Evolutionary conservation across 2,888 invertebrate genomes (phyloP).

Genomic region (Drosophila fungiperda): DNA sequence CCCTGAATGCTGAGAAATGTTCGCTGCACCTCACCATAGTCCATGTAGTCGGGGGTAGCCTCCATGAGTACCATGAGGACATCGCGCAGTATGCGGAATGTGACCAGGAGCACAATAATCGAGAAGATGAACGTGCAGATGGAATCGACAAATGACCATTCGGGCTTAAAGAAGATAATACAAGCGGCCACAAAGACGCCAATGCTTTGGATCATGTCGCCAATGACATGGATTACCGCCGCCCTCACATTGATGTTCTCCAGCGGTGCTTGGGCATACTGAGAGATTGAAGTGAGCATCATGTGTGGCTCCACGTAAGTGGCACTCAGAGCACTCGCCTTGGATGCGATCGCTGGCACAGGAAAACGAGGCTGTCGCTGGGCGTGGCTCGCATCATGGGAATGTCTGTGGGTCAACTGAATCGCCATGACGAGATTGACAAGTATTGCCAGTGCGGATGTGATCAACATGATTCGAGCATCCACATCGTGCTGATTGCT

Average conservation of each 20-base stretch:
- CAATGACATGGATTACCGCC: constrained; percentile 67
- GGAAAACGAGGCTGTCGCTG: background rate
- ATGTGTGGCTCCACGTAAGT: constrained; percentile 3
- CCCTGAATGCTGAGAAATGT: constrained; percentile 64
- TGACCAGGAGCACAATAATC: constrained; percentile 57
- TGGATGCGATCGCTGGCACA: background rate
- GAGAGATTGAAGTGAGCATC: constrained; percentile 38
- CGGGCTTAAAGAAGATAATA: constrained; percentile 61
- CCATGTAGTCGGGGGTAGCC: constrained; percentile 66
- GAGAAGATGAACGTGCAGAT: constrained; percentile 71
- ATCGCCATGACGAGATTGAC: constrained; percentile 91
- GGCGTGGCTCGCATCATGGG: constrained; percentile 23
- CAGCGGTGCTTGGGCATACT: background rate
- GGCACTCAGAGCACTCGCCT: background rate
- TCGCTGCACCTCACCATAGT: constrained; percentile 61
- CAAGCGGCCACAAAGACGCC: constrained; percentile 69
- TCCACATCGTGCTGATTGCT: constrained; percentile 93
- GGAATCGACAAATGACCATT: constrained; percentile 65
- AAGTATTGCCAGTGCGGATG: constrained; percentile 94
- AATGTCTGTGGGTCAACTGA: constrained; percentile 53
- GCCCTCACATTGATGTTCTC: constrained; percentile 71
- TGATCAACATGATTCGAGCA: constrained; percentile 94
- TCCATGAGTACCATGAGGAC: constrained; percentile 73
- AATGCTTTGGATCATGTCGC: constrained; percentile 66
- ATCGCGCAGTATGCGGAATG: constrained; percentile 59